These are phyloP conservation scores for Chaetops frenatus DNA, from an alignment of 2,113 vertebrate genomes.

Conservation along the genomic window DNA sequence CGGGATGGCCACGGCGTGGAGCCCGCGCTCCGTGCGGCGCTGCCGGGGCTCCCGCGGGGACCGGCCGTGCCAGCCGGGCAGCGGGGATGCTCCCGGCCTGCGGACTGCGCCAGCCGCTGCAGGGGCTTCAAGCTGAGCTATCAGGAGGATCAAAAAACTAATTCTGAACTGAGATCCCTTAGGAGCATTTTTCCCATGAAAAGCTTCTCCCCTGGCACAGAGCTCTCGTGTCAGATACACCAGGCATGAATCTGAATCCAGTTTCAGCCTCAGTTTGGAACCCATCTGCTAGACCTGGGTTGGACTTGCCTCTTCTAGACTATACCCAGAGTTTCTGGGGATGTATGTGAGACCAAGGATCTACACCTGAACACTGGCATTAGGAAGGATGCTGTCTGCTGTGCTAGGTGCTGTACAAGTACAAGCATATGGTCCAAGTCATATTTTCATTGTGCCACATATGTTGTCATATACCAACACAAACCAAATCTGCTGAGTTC, in stretches of 20 bases:
- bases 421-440: neutral
- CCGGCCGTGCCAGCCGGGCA: neutral
- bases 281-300: neutral
- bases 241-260: neutral
- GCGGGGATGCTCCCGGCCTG: neutral
- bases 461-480: neutral
- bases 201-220: neutral
- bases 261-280: neutral
- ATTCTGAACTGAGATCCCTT: neutral
- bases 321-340: neutral
- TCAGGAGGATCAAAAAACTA: neutral
- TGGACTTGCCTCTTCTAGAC: neutral
- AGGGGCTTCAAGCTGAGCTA: neutral
- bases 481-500: neutral
- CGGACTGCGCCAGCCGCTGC: neutral
- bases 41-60: neutral
- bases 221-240: too few relatives aligned
- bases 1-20: constrained; percentile 1
- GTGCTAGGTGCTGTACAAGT: neutral
- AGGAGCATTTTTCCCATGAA: neutral
- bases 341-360: neutral
- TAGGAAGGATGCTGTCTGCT: neutral
- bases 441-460: neutral
- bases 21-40: constrained; percentile 18
- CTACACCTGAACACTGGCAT: neutral